phyloP scores from a whole-genome alignment of 2,888 invertebrate species.

The Taenaris catops region DNA sequence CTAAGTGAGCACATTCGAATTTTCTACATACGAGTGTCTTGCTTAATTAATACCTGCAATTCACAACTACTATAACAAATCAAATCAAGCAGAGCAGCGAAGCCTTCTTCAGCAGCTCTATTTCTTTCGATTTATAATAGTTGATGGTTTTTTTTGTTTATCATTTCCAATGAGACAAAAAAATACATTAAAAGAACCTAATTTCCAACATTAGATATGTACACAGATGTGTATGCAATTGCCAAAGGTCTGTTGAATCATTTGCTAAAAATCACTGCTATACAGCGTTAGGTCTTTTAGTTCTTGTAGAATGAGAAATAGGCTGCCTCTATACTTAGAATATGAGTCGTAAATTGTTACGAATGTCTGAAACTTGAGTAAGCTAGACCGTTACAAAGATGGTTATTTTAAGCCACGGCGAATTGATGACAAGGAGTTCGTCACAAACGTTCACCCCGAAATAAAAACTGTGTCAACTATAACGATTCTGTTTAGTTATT shows the following conservation, averaged over 20 bases:
- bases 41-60: too few species aligned
- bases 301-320: constrained; percentile 14
- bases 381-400: constrained; percentile 19
- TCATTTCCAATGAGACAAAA: too few species aligned
- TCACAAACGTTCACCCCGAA: constrained; percentile 5
- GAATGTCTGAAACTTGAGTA: constrained; percentile 23
- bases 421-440: constrained; percentile 15
- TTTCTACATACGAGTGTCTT: too few species aligned
- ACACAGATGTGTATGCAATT: neutral
- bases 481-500: too few species aligned
- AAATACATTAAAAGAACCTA: too few species aligned
- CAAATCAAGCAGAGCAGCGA: too few species aligned
- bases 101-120: too few species aligned
- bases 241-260: constrained; percentile 9
- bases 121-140: too few species aligned
- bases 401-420: constrained; percentile 15
- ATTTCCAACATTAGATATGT: too few species aligned
- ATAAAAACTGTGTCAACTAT: constrained; percentile 11
- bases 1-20: too few species aligned
- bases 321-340: constrained; percentile 20
- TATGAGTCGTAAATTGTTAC: constrained; percentile 23
- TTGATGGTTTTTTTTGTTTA: too few species aligned
- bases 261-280: constrained; percentile 8
- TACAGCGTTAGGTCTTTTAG: constrained; percentile 10
- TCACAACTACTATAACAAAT: too few species aligned